Conservation (phyloP, 2,113 vertebrate genomes). For the Choloepus hoffmanni region DNA sequence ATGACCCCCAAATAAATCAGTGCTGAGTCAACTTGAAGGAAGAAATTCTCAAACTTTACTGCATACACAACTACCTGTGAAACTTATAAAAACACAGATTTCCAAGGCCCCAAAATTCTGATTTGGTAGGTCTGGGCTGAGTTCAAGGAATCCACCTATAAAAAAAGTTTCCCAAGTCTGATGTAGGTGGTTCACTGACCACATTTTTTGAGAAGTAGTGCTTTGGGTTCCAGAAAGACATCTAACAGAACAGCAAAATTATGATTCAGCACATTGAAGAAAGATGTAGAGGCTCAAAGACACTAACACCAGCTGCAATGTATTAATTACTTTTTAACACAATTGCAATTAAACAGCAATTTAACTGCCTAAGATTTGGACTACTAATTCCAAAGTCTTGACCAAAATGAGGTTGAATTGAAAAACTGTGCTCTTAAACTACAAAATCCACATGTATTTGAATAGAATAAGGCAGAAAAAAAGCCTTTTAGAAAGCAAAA, state of each 20-base stretch:
- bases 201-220: background rate
- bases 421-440: conserved; percentile 46
- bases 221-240: conserved; percentile 28
- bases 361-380: conserved; percentile 30
- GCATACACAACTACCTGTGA: background rate
- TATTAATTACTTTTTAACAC: conserved; percentile 33
- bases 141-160: background rate
- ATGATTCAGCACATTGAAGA: background rate
- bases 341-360: conserved; percentile 47
- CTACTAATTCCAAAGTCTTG: conserved; percentile 49
- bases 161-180: background rate
- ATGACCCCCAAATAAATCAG: conserved; percentile 9
- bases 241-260: background rate
- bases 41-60: background rate
- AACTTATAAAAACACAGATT: conserved; percentile 6
- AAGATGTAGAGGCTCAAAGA: conserved; percentile 51
- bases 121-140: background rate
- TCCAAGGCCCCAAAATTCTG: background rate
- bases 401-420: conserved; percentile 40
- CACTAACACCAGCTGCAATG: background rate
- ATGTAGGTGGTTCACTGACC: background rate
- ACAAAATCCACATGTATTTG: background rate
- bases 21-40: background rate
- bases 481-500: conserved; percentile 38
- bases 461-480: conserved; percentile 31